Percentiles rank a stretch among this genome's conserved stretches.
Evolutionary conservation across 2,888 invertebrate species (phyloP).

Genomic region (Physocephala rufipes): DNA sequence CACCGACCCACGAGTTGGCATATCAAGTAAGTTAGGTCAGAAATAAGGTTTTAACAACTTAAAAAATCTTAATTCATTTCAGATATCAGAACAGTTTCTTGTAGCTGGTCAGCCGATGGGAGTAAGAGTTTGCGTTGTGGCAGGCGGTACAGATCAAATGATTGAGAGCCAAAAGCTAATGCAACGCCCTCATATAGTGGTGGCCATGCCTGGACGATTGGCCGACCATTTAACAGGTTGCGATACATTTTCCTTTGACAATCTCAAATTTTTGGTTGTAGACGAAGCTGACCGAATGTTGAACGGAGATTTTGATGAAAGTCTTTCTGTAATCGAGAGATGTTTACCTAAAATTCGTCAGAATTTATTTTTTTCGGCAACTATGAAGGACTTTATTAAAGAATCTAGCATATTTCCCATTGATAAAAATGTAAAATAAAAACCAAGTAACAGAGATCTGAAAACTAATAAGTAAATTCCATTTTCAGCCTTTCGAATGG

Average conservation of each 20-base stretch:
- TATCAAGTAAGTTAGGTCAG: conserved; percentile 69
- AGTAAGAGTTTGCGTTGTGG: conserved; percentile 83
- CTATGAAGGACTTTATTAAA: conserved; percentile 85
- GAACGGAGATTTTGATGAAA: conserved; percentile 83
- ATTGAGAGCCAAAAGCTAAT: conserved; percentile 85
- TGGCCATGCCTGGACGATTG: conserved; percentile 95
- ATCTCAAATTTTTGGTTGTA: conserved; percentile 85
- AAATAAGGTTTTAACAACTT: not conserved
- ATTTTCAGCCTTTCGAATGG: conserved; percentile 67
- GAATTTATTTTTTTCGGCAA: conserved; percentile 93
- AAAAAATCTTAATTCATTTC: conserved; percentile 39
- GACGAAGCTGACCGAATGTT: conserved; percentile 92
- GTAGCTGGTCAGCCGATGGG: conserved; percentile 90
- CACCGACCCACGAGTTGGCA: conserved; percentile 93
- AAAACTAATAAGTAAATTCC: not conserved
- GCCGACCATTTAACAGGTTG: conserved; percentile 93
- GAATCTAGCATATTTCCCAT: conserved; percentile 72
- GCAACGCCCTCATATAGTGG: conserved; percentile 90
- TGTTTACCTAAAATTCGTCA: conserved; percentile 82
- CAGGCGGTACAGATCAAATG: conserved; percentile 96
- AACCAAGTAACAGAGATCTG: not conserved
- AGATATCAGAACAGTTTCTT: conserved; percentile 95
- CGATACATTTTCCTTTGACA: conserved; percentile 80
- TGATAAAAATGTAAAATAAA: conserved; percentile 70
- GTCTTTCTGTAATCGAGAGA: conserved; percentile 81